Evolutionary conservation across 2,888 invertebrate genomes (phyloP).

Genomic region (Leptinotarsa rubiginosa): DNA sequence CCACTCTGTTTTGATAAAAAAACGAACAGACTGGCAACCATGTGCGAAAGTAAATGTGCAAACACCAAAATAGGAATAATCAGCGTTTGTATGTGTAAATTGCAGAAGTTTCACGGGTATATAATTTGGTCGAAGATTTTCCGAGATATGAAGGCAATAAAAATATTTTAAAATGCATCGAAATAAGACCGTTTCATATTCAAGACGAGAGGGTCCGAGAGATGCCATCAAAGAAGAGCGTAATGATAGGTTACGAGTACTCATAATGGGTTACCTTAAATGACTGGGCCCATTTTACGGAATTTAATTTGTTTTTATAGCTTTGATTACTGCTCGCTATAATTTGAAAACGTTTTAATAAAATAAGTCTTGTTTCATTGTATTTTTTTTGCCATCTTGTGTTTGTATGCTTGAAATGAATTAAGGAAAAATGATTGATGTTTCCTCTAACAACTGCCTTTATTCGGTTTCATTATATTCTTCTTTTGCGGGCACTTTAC

Average conservation of each 20-base stretch:
- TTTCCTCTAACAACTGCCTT: constrained; percentile 54
- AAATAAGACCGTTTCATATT: constrained; percentile 60
- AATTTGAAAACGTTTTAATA: constrained; percentile 67
- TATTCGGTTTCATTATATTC: constrained; percentile 46
- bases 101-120: constrained; percentile 37
- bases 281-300: constrained; percentile 66
- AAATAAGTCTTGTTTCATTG: constrained; percentile 54
- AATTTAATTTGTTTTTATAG: constrained; percentile 69
- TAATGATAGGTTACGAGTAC: constrained; percentile 66
- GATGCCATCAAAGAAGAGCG: constrained; percentile 60
- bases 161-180: constrained; percentile 63
- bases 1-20: background rate
- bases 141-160: constrained; percentile 55
- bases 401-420: constrained; percentile 48
- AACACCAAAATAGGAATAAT: constrained; percentile 24
- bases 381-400: constrained; percentile 50
- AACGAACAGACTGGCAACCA: background rate
- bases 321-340: constrained; percentile 67
- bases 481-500: constrained; percentile 42
- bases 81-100: constrained; percentile 40
- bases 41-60: constrained; percentile 7
- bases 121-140: constrained; percentile 51
- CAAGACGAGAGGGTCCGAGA: constrained; percentile 51
- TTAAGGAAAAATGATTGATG: constrained; percentile 59
- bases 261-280: constrained; percentile 67